These are phyloP conservation scores for Tuberolachnus salignus DNA, from an alignment of 2,888 invertebrate species.

Conservation along the genomic window DNA sequence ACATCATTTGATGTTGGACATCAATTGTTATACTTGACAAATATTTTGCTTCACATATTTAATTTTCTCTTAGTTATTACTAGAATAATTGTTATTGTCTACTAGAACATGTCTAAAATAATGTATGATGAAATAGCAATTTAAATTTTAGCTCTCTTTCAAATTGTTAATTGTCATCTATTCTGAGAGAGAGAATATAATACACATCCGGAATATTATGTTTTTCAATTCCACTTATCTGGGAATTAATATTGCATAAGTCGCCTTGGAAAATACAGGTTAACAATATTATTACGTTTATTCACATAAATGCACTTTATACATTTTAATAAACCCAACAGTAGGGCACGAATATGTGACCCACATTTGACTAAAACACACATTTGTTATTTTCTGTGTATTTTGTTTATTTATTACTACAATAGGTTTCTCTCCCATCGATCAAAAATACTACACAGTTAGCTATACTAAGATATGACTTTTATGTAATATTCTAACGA, in stretches of 20 bases:
- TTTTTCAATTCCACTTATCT: no score
- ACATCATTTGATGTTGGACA: slow-evolving; percentile 10
- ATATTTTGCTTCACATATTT: background rate
- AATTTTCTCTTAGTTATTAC: background rate
- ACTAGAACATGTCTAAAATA: background rate
- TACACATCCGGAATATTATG: no score
- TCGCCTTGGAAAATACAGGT: slow-evolving; percentile 10
- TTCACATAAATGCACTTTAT: background rate
- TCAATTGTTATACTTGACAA: slow-evolving; percentile 5
- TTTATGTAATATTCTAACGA: background rate
- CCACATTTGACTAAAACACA: background rate
- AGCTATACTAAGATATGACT: no score
- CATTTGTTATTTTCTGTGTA: background rate
- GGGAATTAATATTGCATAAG: background rate
- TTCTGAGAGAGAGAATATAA: background rate
- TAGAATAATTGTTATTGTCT: background rate
- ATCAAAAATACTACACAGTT: background rate
- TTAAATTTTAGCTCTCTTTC: background rate
- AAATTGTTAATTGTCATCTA: background rate
- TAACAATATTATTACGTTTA: background rate
- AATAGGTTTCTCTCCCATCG: background rate
- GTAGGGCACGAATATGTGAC: background rate
- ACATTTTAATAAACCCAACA: background rate
- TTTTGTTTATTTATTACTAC: slow-evolving; percentile 6
- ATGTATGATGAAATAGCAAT: background rate